A percentile compares a stretch with the other conserved stretches of the same genome.
phyloP scores from a whole-genome alignment of 2,113 vertebrate genomes.

The Indicator maculatus region DNA sequence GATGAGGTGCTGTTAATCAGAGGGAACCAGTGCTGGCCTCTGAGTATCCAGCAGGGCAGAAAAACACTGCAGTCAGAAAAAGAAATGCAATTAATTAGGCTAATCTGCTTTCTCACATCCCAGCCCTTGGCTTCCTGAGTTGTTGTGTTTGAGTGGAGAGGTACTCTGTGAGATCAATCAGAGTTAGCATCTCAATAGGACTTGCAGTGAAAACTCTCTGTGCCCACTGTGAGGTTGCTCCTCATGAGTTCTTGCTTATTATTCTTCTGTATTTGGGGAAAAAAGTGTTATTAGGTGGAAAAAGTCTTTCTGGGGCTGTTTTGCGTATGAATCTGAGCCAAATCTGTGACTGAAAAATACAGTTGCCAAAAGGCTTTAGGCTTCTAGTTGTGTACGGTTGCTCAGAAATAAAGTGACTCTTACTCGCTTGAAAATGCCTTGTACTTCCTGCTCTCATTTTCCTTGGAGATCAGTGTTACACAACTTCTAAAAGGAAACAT shows the following conservation, averaged over 20 bases:
- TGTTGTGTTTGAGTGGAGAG: not conserved
- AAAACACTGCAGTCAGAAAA: slow-evolving; percentile 33
- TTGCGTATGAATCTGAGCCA: not conserved
- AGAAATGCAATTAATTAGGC: slow-evolving; percentile 45
- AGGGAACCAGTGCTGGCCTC: not conserved
- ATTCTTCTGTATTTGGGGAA: not conserved
- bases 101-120: slow-evolving; percentile 23
- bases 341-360: not conserved
- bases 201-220: not conserved
- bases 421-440: not conserved
- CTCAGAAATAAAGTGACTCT: not conserved
- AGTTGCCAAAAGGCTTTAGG: not conserved
- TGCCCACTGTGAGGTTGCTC: not conserved
- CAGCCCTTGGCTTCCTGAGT: not conserved
- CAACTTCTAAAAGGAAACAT: not conserved
- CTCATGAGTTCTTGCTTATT: not conserved
- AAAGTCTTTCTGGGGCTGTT: not conserved
- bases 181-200: not conserved
- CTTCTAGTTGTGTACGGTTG: not conserved
- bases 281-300: not conserved
- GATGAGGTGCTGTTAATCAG: slow-evolving; percentile 39
- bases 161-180: not conserved
- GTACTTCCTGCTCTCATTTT: not conserved
- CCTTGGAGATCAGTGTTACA: not conserved
- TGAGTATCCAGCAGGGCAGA: slow-evolving; percentile 40